These are phyloP conservation scores for Papilio helenus DNA, from an alignment of 1,140 invertebrate genomes.

Conservation along the genomic window DNA sequence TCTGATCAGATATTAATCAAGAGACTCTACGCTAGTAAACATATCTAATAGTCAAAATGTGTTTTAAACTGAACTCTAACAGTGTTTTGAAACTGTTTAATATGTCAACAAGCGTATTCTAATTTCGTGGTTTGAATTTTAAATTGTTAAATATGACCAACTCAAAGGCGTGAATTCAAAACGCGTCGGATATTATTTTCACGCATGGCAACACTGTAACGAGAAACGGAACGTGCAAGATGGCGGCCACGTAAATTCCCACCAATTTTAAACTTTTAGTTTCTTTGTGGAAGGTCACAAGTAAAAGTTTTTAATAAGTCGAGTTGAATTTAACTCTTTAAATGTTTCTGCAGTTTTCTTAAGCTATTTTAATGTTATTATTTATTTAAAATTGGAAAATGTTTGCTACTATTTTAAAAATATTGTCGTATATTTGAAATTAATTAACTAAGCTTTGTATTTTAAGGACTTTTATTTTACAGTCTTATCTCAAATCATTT, in stretches of 20 bases:
- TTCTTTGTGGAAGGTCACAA: slow-evolving; percentile 4
- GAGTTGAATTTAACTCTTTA: neutral
- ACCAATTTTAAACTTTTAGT: slow-evolving; percentile 41
- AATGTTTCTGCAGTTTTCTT: slow-evolving; percentile 26
- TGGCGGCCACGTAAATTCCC: slow-evolving; percentile 39
- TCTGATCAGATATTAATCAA: neutral
- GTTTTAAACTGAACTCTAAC: neutral
- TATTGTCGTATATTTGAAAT: too few relatives aligned
- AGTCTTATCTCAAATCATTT: too few relatives aligned
- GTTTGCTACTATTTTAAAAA: too few relatives aligned
- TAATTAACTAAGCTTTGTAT: too few relatives aligned
- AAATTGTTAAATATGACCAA: slow-evolving; percentile 47
- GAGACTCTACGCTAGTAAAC: neutral
- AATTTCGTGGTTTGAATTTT: slow-evolving; percentile 39
- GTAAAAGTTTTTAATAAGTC: slow-evolving; percentile 19
- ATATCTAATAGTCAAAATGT: slow-evolving; percentile 8
- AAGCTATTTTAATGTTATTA: neutral
- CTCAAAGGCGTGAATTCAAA: slow-evolving; percentile 55
- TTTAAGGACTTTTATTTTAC: too few relatives aligned
- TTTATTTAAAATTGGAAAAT: neutral
- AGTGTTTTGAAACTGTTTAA: slow-evolving; percentile 26
- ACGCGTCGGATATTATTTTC: slow-evolving; percentile 68
- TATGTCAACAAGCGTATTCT: slow-evolving; percentile 33
- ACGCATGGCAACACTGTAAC: slow-evolving; percentile 65
- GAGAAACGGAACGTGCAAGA: slow-evolving; percentile 60